Evolutionary conservation across 2,797 vertebrate species (phyloP).

Genomic region (Xenopus petersii): DNA sequence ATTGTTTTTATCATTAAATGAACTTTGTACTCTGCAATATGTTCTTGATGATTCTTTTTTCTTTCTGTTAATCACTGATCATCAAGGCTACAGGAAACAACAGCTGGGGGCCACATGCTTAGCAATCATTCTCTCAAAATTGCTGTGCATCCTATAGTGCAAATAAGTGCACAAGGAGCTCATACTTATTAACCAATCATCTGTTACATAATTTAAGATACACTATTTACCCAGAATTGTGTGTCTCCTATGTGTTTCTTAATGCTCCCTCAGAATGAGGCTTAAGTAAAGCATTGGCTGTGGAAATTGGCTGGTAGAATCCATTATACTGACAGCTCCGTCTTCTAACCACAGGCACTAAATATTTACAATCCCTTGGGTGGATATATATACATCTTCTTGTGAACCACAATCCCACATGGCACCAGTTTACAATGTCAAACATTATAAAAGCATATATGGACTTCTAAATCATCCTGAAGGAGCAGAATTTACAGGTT

Average conservation of each 20-base stretch:
- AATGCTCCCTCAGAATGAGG: slow-evolving; percentile 21
- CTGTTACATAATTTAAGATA: slow-evolving; percentile 32
- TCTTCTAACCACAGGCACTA: slow-evolving; percentile 6
- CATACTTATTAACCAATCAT: background rate
- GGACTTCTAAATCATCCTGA: too few relatives aligned
- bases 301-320: slow-evolving; percentile 13
- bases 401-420: background rate
- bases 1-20: too few relatives aligned
- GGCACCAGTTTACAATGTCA: background rate
- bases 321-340: slow-evolving; percentile 32
- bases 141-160: too few relatives aligned
- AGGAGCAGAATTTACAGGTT: too few relatives aligned
- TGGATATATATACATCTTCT: background rate
- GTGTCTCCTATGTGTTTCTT: slow-evolving; percentile 13
- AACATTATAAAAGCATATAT: background rate
- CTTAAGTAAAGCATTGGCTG: slow-evolving; percentile 1
- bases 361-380: slow-evolving; percentile 3
- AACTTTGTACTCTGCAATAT: too few relatives aligned
- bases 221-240: slow-evolving; percentile 16
- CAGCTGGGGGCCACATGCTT: too few relatives aligned
- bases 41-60: too few relatives aligned
- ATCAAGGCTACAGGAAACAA: too few relatives aligned
- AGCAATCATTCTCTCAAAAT: too few relatives aligned
- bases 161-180: too few relatives aligned
- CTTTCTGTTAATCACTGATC: too few relatives aligned